Evolutionary conservation across 2,888 invertebrate species (phyloP), one percentile per base, ranked within the genome.

Genomic region (Tribolium freemani): DNA sequence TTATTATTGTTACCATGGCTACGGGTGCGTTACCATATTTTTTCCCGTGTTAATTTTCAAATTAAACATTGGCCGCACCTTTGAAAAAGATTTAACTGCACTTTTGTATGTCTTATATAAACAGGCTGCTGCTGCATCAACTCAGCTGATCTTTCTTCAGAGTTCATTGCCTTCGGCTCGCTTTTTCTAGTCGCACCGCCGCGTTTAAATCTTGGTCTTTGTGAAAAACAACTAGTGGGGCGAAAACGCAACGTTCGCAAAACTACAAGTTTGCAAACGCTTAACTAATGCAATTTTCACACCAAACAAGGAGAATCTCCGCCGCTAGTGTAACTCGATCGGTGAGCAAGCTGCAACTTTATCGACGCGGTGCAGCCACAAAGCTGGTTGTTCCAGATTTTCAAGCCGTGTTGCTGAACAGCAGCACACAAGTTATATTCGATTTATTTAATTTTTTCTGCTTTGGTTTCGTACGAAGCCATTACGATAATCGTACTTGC

Each of bases 61-160:
- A 38, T 16, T 44, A 58, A 58, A 58, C 58, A 58, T 20, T 4
- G 26, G 10, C 53, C 56, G 30, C 31, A 3, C 21, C 31, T 13
- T 6, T 10, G n/a, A 58, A 46, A 45, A 58, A 21, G 16, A 38
- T 21, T 16, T 38, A 38, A 38, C 38, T 21, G 53, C 21, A 53
- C 53, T 53, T 53, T 53, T 10, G 53, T 53, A 9, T 53, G 20
- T 53, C 53, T 20, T 53, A 53, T 53, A 20, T 13, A n/a, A 53
- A 56, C 13, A 56, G 54, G 26, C 30, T 58, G n/a, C 30, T 58
- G n/a, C 58, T 13, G 51, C 64, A 53, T 53, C 61, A 26, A 26
- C 53, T 66, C 66, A 66, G 66, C 66, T 66, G 66, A 66, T 66
- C 44, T 63, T 51, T 63, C 66, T 66, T 46, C 46, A 11, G 66